Evolutionary conservation across 1,140 invertebrate species (phyloP).

Genomic region (Drosophila carrolli): DNA sequence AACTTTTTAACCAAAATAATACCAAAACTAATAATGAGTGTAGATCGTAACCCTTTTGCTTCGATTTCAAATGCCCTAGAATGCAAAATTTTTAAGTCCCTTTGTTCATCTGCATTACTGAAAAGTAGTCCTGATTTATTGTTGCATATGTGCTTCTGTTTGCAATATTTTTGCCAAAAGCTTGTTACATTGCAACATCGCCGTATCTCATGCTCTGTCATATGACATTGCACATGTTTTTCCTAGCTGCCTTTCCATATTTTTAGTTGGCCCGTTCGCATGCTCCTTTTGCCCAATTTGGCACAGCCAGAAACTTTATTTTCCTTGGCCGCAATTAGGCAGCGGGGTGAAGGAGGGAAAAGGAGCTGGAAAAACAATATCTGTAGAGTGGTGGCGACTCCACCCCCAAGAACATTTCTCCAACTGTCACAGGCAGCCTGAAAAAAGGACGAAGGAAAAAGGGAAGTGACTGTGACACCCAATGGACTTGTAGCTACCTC

Average conservation of each 20-base stretch:
- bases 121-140: conserved; percentile 17
- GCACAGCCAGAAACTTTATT: conserved; percentile 32
- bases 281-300: conserved; percentile 32
- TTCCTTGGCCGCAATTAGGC: conserved; percentile 59
- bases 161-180: conserved; percentile 11
- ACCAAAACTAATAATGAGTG: background rate
- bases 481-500: conserved; percentile 36
- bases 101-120: conserved; percentile 1
- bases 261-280: conserved; percentile 4
- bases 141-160: conserved; percentile 12
- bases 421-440: conserved; percentile 53
- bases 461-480: conserved; percentile 37
- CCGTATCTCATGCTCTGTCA: background rate
- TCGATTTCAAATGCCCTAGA: background rate
- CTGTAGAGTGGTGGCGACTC: background rate
- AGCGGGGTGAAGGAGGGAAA: background rate
- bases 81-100: background rate
- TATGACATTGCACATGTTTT: conserved; percentile 20
- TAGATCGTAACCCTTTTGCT: no score
- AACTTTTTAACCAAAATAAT: no score
- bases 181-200: conserved; percentile 4
- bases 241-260: conserved; percentile 6
- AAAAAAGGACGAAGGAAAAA: background rate
- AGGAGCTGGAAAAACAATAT: conserved; percentile 16
- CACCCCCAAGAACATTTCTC: conserved; percentile 53